A percentile compares a stretch with the other conserved stretches of the same genome.
Conservation (phyloP, 2,113 vertebrate genomes). For the Microcebus lehilahytsara region DNA sequence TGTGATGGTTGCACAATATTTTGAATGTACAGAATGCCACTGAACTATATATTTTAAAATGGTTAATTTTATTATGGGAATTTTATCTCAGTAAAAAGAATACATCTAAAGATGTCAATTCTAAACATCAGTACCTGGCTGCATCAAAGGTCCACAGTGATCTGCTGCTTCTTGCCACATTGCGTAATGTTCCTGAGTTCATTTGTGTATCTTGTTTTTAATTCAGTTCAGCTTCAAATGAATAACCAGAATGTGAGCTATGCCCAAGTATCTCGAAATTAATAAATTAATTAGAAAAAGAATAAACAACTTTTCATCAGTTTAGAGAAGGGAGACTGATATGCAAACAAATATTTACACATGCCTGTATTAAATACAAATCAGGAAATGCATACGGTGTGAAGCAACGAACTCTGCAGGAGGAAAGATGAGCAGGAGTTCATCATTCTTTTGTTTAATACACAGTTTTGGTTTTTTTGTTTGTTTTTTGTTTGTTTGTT, state of each 20-base stretch:
- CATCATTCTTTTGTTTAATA: neutral
- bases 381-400: neutral
- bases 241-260: neutral
- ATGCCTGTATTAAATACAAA: neutral
- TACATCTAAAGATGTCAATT: neutral
- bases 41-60: neutral
- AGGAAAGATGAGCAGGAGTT: neutral
- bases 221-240: neutral
- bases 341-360: neutral
- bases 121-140: neutral
- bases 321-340: neutral
- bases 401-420: neutral
- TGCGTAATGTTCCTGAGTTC: neutral
- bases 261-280: neutral
- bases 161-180: neutral
- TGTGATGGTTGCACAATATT: neutral
- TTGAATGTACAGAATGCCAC: neutral
- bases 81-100: neutral
- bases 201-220: neutral
- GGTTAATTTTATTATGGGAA: neutral
- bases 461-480: too few species aligned
- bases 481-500: too few species aligned
- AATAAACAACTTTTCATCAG: neutral
- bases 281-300: neutral
- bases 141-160: neutral